phyloP scores from a whole-genome alignment of 1,140 invertebrate species.

The Saccostrea echinata region DNA sequence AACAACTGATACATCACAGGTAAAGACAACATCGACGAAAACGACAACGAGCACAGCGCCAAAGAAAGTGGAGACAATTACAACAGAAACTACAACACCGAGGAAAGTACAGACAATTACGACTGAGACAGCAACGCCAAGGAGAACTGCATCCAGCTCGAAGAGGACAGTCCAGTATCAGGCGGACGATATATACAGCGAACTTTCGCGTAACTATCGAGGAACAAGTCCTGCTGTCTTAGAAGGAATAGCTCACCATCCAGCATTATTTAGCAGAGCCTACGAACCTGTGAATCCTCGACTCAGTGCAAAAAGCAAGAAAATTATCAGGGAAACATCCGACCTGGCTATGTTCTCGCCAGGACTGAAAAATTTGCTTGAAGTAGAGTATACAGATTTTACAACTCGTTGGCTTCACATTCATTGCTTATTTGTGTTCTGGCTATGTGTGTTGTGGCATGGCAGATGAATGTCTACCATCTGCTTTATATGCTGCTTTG shows the following conservation, averaged over 20 bases:
- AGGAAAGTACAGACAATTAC: constrained; percentile 25
- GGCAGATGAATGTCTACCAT: constrained; percentile 20
- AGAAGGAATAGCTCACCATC: constrained; percentile 73
- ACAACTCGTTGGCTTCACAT: constrained; percentile 18
- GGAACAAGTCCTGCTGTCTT: constrained; percentile 73
- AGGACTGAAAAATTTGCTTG: constrained; percentile 73
- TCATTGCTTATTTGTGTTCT: constrained; percentile 31
- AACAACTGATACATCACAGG: neutral
- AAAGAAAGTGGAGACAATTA: constrained; percentile 40
- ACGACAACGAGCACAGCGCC: no score
- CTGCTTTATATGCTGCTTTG: constrained; percentile 4
- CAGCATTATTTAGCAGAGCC: constrained; percentile 66
- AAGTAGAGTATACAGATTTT: constrained; percentile 72
- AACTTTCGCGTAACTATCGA: constrained; percentile 66
- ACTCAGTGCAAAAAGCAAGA: constrained; percentile 74
- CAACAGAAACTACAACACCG: neutral
- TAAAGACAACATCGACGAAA: constrained; percentile 41
- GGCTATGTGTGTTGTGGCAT: constrained; percentile 49
- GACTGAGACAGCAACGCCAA: neutral
- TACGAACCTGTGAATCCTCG: constrained; percentile 66
- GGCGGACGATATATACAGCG: constrained; percentile 51
- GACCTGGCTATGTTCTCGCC: constrained; percentile 70
- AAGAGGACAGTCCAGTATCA: constrained; percentile 51
- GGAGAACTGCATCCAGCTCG: constrained; percentile 36
- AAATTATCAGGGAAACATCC: constrained; percentile 72